Conservation (phyloP, 2,113 vertebrate genomes). For the Brienomyrus longianalis region DNA sequence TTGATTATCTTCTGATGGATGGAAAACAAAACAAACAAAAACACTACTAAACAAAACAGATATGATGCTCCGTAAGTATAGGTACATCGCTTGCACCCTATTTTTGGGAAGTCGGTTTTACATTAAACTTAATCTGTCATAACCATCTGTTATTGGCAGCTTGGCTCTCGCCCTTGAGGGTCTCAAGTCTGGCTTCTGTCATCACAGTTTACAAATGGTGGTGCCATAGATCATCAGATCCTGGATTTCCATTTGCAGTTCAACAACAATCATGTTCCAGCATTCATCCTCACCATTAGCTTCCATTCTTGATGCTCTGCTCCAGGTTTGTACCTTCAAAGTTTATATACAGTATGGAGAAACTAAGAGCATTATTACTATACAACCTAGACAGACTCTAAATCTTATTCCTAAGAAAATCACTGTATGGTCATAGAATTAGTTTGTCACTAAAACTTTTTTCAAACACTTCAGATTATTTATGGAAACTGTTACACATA, state of each 20-base stretch:
- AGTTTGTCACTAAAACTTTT: background rate
- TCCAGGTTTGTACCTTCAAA: background rate
- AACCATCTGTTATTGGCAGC: background rate
- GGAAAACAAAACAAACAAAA: background rate
- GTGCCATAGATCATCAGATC: background rate
- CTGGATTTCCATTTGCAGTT: background rate
- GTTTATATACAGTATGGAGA: background rate
- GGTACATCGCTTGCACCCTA: background rate
- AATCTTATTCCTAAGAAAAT: background rate
- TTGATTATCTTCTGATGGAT: background rate
- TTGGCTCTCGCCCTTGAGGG: background rate
- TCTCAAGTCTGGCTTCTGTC: background rate
- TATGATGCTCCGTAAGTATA: background rate
- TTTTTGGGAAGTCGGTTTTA: background rate
- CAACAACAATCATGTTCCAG: slow-evolving; percentile 1
- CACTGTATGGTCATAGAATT: background rate
- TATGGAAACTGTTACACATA: background rate
- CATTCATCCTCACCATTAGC: background rate
- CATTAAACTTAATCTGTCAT: background rate
- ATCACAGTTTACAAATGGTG: background rate
- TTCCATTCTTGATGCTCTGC: background rate
- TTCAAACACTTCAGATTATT: background rate
- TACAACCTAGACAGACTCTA: background rate
- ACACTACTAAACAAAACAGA: background rate
- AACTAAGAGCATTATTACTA: background rate